Evolutionary conservation across 1,140 invertebrate species (phyloP).

Genomic region (Anastrepha ludens): DNA sequence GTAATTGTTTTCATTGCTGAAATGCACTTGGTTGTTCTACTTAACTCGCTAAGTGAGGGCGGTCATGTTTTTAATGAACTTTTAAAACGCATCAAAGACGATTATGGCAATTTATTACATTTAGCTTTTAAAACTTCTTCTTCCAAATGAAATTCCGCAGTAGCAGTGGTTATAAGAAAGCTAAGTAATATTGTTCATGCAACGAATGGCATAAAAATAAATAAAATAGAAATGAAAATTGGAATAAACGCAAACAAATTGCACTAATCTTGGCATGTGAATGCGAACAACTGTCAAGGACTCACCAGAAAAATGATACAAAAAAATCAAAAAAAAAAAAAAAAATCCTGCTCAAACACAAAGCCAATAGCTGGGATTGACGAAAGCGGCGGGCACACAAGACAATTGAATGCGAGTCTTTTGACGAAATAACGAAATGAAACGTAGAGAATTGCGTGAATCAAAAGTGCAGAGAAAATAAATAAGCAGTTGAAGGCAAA

Average conservation of each 20-base stretch:
- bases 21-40: too few species aligned
- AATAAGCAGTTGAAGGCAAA: conserved; percentile 46
- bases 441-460: neutral
- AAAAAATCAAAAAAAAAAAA: neutral
- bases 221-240: conserved; percentile 2
- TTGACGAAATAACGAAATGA: neutral
- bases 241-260: conserved; percentile 34
- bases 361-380: neutral
- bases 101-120: neutral
- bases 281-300: conserved; percentile 15
- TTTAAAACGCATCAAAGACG: neutral
- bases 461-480: neutral
- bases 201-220: neutral
- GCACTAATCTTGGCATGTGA: conserved; percentile 35
- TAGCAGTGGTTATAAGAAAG: neutral
- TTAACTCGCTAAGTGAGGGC: too few species aligned
- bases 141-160: neutral
- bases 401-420: neutral
- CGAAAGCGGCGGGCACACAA: neutral
- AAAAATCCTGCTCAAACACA: neutral
- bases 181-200: neutral
- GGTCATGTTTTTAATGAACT: neutral
- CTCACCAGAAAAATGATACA: neutral
- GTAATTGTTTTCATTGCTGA: too few species aligned
- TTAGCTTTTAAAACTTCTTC: neutral